Base-by-base conservation (phyloP, 2,888 invertebrate genomes). In the Amblyjoppa proteus region DNA sequence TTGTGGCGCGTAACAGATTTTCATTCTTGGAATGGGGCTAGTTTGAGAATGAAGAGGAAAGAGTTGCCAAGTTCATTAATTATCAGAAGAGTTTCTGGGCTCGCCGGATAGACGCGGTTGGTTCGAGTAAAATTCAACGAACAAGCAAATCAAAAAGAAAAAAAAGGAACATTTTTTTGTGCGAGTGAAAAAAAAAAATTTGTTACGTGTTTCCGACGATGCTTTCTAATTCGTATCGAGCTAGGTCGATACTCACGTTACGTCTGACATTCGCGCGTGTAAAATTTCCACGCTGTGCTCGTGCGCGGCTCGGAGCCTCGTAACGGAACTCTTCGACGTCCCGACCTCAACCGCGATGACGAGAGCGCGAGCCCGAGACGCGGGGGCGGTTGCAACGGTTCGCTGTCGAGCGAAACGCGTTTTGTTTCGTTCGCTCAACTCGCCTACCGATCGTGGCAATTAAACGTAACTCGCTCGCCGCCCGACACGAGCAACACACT, bases 321-420 rank as follows among this genome's bases (percentile, higher is more conserved):
- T 81, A 85, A 85, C 85, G 83, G 79, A 85, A 85, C 85, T 80
- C 79, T 76, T 83, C 82, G 76, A 80, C 73, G 83, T 82, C 64
- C 9, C 81, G 85, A 70, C 82, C 79, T 85, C 85, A 85, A 85
- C 82, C 85, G 85, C 85, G 80, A 85, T 85, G 82, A 85, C 82
- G 85, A 85, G 82, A 82, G 70, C 38, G 66, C 34, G 56, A 76
- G 76, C 76, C 5, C 71, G 61, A 31, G 31, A 4, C 41, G 74
- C 85, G 79, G 79, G 85, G 83, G 85, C 83, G 79, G 56, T 51
- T 74, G 34, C 53, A 81, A 61, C 49, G 51, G 41, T 58, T 38
- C 45, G n/a, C 61, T n/a, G 51, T 61, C 45, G 53, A 75, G 69
- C 38, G 31, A 75, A 81, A 75, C 74, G 75, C 75, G 73, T 71